Evolutionary conservation across 2,888 invertebrate species (phyloP), one percentile per base, ranked within the genome.

Genomic region (Metopia argyrocephala): DNA sequence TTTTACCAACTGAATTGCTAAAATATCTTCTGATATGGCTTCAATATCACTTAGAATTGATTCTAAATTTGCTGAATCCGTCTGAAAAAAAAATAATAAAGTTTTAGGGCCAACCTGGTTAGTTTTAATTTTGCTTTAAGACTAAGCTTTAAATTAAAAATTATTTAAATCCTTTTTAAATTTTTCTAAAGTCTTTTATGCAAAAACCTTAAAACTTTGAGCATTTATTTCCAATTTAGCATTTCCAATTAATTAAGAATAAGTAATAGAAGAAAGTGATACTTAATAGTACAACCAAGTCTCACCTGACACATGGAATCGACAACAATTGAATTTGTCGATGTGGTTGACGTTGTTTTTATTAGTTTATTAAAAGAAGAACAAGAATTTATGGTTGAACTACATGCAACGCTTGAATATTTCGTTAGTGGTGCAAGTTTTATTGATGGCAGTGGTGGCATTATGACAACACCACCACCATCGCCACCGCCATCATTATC

Each of bases 21-120:
- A 76, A 20, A 90, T 89, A 52, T 90, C 90, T 70, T 88, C 89
- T 1, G 92, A 92, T 70, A 93, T 91, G 0, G 93, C 92, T 86
- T 94, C 93, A 5, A 94, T 94, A 80, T 94, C 94, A 76, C 94
- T 93, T 0, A 94, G 89, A 54, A 94, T 89, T 80, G 94, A 93
- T 84, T 94, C 94, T 50, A 94, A 90, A 86, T 94, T 94, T 0
- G 94, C 94, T 12, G 93, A 93, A 25, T 92, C 93, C 85, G 89
- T 88, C 88, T 88, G 79, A 15, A 78, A 71, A 38, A 12, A 38
- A 0, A 38, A 12, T n/a, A n/a, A n/a, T n/a, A n/a, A n/a, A n/a
- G n/a, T n/a, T n/a, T n/a, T n/a, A n/a, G n/a, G n/a, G n/a, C n/a
- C n/a, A 15, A 25, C 3, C 6, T 23, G n/a, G 27, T 27, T 15